phyloP scores from a whole-genome alignment of 64 coral and sea anemone genomes.

The Actinia equina region DNA sequence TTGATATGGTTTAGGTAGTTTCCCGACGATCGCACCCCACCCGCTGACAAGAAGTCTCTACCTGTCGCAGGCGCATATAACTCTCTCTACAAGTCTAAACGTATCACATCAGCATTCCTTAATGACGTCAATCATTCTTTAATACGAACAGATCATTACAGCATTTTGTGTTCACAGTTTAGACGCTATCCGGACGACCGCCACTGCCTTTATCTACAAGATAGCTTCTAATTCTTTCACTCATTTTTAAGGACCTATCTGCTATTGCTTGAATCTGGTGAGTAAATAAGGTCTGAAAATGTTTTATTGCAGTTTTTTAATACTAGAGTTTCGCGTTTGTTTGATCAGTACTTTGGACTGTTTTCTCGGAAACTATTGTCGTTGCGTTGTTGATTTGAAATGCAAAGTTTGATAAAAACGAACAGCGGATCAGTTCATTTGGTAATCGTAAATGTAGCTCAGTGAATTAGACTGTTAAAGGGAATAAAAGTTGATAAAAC shows the following conservation, averaged over 20 bases:
- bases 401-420: not conserved
- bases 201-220: not conserved
- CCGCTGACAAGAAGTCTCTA: not conserved
- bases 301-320: not conserved
- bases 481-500: not conserved
- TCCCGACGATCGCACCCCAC: not conserved
- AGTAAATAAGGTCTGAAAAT: not conserved
- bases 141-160: not conserved
- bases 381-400: not conserved
- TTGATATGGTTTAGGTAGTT: too few relatives aligned
- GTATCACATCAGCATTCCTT: not conserved
- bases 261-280: not conserved
- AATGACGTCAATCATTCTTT: conserved; percentile 16
- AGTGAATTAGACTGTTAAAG: not conserved
- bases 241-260: not conserved
- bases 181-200: not conserved
- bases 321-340: not conserved
- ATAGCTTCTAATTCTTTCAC: not conserved
- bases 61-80: not conserved
- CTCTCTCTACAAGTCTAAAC: not conserved
- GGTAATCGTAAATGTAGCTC: not conserved
- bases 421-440: not conserved
- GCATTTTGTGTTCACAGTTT: conserved; percentile 3
- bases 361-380: not conserved
- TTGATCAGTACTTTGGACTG: not conserved